Evolutionary conservation across 2,113 vertebrate genomes (phyloP).

Genomic region (Myiopsitta monachus): DNA sequence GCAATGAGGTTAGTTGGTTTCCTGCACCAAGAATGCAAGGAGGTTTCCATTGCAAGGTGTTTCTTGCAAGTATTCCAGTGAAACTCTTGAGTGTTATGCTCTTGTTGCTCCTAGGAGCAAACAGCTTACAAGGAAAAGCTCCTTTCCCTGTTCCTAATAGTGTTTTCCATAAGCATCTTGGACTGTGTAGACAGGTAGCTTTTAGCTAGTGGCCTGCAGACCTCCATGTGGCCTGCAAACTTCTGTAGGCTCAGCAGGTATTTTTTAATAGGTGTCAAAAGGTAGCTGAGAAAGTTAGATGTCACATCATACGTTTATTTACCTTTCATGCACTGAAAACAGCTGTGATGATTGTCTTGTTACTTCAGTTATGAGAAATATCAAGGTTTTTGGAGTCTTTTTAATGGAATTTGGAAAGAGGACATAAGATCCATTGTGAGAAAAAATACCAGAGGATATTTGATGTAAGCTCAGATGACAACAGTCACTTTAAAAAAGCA

Average conservation of each 20-base stretch:
- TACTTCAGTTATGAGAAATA: not conserved
- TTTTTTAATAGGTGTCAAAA: not conserved
- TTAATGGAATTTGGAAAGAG: not conserved
- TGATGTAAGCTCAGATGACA: not conserved
- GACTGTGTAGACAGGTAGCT: not conserved
- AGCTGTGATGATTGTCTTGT: not conserved
- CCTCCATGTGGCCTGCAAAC: not conserved
- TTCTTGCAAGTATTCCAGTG: not conserved
- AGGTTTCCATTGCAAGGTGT: not conserved
- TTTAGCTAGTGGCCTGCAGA: not conserved
- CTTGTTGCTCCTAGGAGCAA: not conserved
- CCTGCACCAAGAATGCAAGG: rapidly evolving
- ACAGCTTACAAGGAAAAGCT: not conserved
- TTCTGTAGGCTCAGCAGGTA: not conserved
- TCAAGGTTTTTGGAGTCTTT: not conserved
- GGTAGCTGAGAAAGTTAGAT: not conserved
- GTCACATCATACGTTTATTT: not conserved
- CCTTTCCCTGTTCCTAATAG: not conserved
- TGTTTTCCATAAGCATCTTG: not conserved
- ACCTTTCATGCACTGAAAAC: not conserved
- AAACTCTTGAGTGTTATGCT: not conserved
- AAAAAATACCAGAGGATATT: not conserved
- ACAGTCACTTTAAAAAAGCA: not conserved
- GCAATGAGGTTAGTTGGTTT: not conserved
- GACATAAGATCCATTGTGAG: not conserved